Conservation (phyloP, 2,797 vertebrate species). For the Peromyscus eremicus region DNA sequence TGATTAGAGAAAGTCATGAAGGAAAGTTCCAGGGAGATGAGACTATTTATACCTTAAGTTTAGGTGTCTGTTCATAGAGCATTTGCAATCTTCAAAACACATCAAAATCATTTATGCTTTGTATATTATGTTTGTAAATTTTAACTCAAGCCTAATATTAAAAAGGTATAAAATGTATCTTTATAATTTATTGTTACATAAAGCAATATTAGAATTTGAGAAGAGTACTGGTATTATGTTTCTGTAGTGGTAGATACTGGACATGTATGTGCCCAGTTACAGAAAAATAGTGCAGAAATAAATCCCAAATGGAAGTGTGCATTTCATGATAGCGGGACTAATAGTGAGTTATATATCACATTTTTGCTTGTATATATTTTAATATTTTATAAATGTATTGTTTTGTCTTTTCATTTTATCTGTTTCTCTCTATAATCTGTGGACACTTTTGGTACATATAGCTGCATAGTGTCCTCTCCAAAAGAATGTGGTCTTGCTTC, state of each 20-base stretch:
- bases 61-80: background rate
- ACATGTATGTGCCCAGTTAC: background rate
- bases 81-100: background rate
- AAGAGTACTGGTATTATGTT: background rate
- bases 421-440: background rate
- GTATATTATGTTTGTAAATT: background rate
- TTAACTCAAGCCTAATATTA: background rate
- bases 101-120: background rate
- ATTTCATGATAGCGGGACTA: background rate
- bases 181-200: background rate
- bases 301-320: background rate
- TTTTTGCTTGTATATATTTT: conserved; percentile 23
- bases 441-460: background rate
- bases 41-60: background rate
- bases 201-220: conserved; percentile 25
- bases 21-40: background rate
- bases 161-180: background rate
- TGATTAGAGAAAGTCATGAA: background rate
- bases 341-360: background rate
- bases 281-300: conserved; percentile 8
- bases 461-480: background rate
- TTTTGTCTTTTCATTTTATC: background rate
- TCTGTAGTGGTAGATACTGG: background rate
- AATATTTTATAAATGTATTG: background rate
- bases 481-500: background rate